Percentiles rank a stretch among this genome's conserved stretches.
Evolutionary conservation across 2,888 invertebrate genomes (phyloP).

Genomic region (Dichetophora obliterata): DNA sequence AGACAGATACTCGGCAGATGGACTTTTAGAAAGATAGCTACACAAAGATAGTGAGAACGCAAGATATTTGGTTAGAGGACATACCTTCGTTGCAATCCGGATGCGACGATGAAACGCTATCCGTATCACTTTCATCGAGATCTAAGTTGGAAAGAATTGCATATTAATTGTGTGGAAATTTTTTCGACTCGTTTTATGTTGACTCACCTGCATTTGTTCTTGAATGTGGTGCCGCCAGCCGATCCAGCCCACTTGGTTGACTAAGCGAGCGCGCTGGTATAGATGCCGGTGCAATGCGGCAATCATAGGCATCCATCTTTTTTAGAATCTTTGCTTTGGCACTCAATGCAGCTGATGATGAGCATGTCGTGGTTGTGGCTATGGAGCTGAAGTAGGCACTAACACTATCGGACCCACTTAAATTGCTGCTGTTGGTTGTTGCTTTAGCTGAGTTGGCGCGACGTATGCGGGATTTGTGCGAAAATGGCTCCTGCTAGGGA

Average conservation of each 20-base stretch:
- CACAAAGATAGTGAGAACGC: background rate
- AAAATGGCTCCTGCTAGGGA: background rate
- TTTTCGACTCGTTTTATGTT: background rate
- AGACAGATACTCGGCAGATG: constrained; percentile 2
- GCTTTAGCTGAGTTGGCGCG: constrained; percentile 68
- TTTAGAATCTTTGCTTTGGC: constrained; percentile 58
- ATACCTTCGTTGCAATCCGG: constrained; percentile 63
- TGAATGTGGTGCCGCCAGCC: constrained; percentile 16
- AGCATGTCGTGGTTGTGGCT: constrained; percentile 28
- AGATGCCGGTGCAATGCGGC: constrained; percentile 54
- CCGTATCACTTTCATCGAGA: constrained; percentile 69
- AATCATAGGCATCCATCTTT: constrained; percentile 57
- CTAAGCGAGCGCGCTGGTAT: constrained; percentile 75
- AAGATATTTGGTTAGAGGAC: constrained; percentile 16
- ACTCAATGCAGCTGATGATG: constrained; percentile 46
- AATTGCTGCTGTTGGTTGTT: constrained; percentile 48
- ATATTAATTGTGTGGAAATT: constrained; percentile 36
- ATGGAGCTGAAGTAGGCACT: constrained; percentile 48
- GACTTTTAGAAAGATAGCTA: background rate
- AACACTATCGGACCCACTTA: constrained; percentile 36
- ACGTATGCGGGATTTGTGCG: constrained; percentile 58
- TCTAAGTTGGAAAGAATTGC: constrained; percentile 47
- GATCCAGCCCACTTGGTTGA: constrained; percentile 73
- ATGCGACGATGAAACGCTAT: constrained; percentile 67
- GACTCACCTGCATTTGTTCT: constrained; percentile 42